A percentile compares a stretch with the other conserved stretches of the same genome.
Conservation (phyloP, 1,140 invertebrate species). For the Andricus grossulariae region DNA sequence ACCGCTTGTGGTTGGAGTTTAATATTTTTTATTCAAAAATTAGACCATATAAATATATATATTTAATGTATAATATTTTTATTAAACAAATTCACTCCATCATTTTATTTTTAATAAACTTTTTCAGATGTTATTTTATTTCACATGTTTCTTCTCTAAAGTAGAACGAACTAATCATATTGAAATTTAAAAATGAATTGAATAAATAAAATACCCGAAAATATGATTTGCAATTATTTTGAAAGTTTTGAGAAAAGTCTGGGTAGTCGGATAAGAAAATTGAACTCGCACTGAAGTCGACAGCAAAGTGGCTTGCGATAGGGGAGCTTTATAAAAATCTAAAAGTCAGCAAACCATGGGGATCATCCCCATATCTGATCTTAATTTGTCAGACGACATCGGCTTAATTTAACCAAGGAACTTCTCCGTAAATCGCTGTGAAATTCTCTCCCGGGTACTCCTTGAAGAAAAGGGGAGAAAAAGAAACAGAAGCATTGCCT, state of each 20-base stretch:
- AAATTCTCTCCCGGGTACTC: constrained; percentile 30
- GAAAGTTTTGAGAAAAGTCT: not conserved
- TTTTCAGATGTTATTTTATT: too few relatives aligned
- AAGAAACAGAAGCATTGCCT: not conserved
- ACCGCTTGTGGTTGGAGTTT: too few relatives aligned
- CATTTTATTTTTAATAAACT: too few relatives aligned
- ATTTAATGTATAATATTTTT: too few relatives aligned
- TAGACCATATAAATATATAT: too few relatives aligned
- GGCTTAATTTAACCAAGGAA: constrained; percentile 57
- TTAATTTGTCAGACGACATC: constrained; percentile 66
- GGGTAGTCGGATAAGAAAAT: constrained; percentile 61
- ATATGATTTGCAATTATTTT: too few relatives aligned
- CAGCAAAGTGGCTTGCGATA: constrained; percentile 38
- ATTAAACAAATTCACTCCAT: too few relatives aligned
- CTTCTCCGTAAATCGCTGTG: constrained; percentile 38
- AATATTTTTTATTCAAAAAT: not conserved
- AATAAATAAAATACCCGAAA: too few relatives aligned
- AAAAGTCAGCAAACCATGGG: constrained; percentile 66
- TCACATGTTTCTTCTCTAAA: too few relatives aligned
- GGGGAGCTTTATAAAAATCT: constrained; percentile 64
- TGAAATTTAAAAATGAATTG: too few relatives aligned
- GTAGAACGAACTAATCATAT: too few relatives aligned
- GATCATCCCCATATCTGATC: constrained; percentile 71
- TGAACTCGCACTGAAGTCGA: constrained; percentile 41
- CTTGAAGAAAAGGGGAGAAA: not conserved